Conservation (phyloP, 2,113 vertebrate genomes). For the Agelaius phoeniceus region DNA sequence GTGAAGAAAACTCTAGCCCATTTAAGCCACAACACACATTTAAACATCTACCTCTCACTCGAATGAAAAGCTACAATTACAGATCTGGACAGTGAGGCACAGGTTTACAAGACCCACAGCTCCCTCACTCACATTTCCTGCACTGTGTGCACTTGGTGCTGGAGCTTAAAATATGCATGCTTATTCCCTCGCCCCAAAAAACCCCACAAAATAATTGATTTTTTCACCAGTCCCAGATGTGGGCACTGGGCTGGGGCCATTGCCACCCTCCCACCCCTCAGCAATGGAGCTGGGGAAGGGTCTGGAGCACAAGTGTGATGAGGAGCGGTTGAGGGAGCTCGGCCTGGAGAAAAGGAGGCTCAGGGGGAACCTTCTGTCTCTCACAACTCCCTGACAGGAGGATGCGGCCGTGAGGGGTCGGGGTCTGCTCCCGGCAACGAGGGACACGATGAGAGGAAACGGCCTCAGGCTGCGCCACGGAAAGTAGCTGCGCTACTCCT, state of each 20-base stretch:
- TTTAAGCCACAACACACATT: not conserved
- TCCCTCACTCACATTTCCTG: accelerated
- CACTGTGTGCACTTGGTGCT: accelerated
- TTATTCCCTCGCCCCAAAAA: accelerated
- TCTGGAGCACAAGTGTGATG: not conserved
- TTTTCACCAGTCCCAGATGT: not conserved
- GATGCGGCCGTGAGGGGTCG: not conserved
- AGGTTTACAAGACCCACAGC: no score
- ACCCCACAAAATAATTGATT: accelerated
- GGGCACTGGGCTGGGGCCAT: not conserved
- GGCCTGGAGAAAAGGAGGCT: not conserved
- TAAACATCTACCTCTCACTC: not conserved
- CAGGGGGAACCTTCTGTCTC: not conserved
- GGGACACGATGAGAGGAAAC: not conserved
- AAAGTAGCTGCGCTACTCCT: not conserved
- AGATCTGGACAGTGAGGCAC: accelerated
- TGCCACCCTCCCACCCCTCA: not conserved
- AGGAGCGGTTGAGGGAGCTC: not conserved
- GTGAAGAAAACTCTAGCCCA: not conserved
- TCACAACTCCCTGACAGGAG: not conserved
- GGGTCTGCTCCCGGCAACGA: not conserved
- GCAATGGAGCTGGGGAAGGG: not conserved
- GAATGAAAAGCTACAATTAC: accelerated
- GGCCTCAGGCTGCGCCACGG: not conserved
- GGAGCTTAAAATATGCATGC: not conserved